Evolutionary conservation across 2,888 invertebrate genomes (phyloP).

Genomic region (Melikaiella ostensackeni): DNA sequence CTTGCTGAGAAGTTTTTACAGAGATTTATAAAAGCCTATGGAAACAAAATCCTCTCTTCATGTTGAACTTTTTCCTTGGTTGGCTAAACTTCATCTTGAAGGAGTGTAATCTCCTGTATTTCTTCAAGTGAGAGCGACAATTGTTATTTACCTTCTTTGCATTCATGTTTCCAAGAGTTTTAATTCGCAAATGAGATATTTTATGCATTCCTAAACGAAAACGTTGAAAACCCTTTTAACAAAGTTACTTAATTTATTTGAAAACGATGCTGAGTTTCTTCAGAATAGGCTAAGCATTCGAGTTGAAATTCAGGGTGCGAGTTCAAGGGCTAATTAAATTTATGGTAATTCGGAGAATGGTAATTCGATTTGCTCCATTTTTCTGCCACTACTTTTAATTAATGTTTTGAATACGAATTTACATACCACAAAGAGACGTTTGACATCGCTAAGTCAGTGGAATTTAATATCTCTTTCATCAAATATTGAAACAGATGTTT

Average conservation of each 20-base stretch:
- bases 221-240: constrained; percentile 35
- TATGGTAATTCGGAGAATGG: constrained; percentile 35
- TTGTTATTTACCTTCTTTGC: constrained; percentile 37
- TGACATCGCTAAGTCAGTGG: constrained; percentile 17
- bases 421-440: neutral
- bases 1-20: neutral
- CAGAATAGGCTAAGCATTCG: constrained; percentile 20
- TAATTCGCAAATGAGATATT: constrained; percentile 38
- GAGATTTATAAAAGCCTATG: neutral
- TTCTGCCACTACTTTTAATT: constrained; percentile 39
- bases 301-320: constrained; percentile 40
- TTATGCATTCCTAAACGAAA: constrained; percentile 30
- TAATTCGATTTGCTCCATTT: constrained; percentile 35
- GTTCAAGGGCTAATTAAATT: constrained; percentile 40
- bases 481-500: neutral
- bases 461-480: neutral
- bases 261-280: constrained; percentile 39
- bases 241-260: constrained; percentile 39
- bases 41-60: neutral
- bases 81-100: neutral
- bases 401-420: constrained; percentile 17
- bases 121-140: constrained; percentile 17
- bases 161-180: constrained; percentile 21
- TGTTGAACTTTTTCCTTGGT: constrained; percentile 12
- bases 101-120: constrained; percentile 13